Evolutionary conservation across 2,113 vertebrate species (phyloP).

Genomic region (Steatornis caripensis): DNA sequence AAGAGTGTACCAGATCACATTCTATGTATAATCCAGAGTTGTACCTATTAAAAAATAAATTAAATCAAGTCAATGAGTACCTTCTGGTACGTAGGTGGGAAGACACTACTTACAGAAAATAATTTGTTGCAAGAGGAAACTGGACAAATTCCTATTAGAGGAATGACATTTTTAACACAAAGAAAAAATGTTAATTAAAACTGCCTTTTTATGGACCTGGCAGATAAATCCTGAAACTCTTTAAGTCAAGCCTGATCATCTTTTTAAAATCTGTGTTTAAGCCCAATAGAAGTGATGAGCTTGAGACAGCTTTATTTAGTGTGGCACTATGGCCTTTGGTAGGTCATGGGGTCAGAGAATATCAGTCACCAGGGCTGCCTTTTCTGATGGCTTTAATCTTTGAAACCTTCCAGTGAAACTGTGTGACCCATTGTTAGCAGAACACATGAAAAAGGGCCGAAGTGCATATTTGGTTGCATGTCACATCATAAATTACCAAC

Average conservation of each 20-base stretch:
- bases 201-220: background rate
- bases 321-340: background rate
- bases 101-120: background rate
- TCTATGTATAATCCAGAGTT: background rate
- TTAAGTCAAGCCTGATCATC: background rate
- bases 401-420: constrained; percentile 8
- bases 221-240: background rate
- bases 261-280: background rate
- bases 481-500: background rate
- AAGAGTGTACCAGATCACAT: background rate
- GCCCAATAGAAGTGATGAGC: background rate
- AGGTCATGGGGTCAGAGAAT: constrained; percentile 26
- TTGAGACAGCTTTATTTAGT: constrained; percentile 47
- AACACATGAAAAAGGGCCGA: background rate
- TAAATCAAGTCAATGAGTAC: background rate
- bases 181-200: background rate
- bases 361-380: constrained; percentile 18
- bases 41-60: background rate
- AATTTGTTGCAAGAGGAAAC: background rate
- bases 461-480: background rate
- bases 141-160: background rate
- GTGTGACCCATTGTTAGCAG: background rate
- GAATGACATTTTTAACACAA: background rate
- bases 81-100: background rate
- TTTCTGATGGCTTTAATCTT: constrained; percentile 28